Conservation (phyloP, 2,888 invertebrate genomes). For the Empis livida region DNA sequence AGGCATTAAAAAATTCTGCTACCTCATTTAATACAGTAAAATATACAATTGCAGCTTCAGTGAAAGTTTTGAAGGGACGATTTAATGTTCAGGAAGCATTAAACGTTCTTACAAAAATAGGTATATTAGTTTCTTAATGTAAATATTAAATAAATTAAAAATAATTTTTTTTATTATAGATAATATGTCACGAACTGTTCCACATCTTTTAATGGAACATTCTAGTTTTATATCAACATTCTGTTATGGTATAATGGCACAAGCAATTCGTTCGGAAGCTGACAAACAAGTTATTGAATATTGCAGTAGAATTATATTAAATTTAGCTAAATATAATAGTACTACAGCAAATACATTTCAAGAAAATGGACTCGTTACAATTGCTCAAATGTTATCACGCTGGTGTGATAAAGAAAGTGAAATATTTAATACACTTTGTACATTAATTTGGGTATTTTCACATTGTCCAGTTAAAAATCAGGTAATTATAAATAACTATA, state of each 20-base stretch:
- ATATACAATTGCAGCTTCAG: constrained; percentile 24
- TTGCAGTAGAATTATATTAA: constrained; percentile 45
- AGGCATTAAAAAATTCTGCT: constrained; percentile 18
- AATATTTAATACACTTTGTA: constrained; percentile 50
- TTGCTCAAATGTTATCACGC: constrained; percentile 50
- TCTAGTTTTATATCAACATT: constrained; percentile 32
- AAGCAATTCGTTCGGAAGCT: constrained; percentile 35
- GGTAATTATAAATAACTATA: constrained; percentile 15
- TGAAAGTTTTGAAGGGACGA: constrained; percentile 26
- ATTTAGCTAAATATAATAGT: constrained; percentile 47
- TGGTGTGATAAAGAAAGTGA: constrained; percentile 53
- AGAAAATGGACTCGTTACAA: constrained; percentile 43
- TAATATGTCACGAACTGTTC: constrained; percentile 32
- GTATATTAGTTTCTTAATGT: constrained; percentile 16
- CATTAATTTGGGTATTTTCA: constrained; percentile 52
- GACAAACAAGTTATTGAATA: constrained; percentile 34
- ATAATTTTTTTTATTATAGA: constrained; percentile 17
- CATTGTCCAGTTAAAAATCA: constrained; percentile 28
- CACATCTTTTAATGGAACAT: constrained; percentile 29
- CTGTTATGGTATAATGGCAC: constrained; percentile 36
- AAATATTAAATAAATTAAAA: neutral
- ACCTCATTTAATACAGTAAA: constrained; percentile 23
- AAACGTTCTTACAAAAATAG: constrained; percentile 25
- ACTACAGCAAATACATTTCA: constrained; percentile 49
- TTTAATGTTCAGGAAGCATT: constrained; percentile 27